Base-by-base conservation (phyloP, 2,797 vertebrate species). In the Babyrousa celebensis region DNA sequence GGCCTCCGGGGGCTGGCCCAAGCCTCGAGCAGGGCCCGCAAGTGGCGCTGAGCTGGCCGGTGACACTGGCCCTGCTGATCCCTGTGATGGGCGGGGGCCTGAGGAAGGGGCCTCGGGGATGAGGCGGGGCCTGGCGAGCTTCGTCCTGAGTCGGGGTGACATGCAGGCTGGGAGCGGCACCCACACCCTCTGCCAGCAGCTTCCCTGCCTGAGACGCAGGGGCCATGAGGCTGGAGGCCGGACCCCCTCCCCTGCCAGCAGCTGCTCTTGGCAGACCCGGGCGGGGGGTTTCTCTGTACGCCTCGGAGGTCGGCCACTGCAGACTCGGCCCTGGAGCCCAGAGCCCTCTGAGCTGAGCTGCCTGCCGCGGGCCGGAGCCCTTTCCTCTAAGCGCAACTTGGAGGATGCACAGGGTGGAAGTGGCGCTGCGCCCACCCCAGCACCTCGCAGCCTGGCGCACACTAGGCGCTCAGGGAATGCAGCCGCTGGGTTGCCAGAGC, bases 391-490 rank as follows among this genome's bases (percentile, higher is more conserved):
- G 8, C 3, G 3, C 23, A 36, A 36, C 32, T 36, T 16, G 54
- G 71, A 48, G 48, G 85, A 25, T 12, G n/a, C 20, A 2, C 65
- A 5, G 32, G 21, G 17, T 79, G 62, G 63, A 36, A 36, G 3
- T 4, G 36, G 36, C 4, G 20, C 32, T 0, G 58, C 3, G 40
- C 78, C 23, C 0, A 11, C n/a, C 21, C n/a, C 2, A 2, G 1
- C 1, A 18, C 36, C 29, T 9, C 11, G 11, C 1, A 0, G 54
- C 21, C 1, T 3, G 12, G 80, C 23, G 36, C 62, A 40, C 62
- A 52, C 36, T 9, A 54, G 63, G 71, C 3, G 20, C 89, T 91
- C 20, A 58, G 60, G 36, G 52, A 12, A 56, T 0, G 1, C 70
- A 20, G 29, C 17, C 25, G 3, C 67, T 60, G 25, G 62, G 12